Evolutionary conservation across 2,888 invertebrate species (phyloP).

Genomic region (Thumatha senex): DNA sequence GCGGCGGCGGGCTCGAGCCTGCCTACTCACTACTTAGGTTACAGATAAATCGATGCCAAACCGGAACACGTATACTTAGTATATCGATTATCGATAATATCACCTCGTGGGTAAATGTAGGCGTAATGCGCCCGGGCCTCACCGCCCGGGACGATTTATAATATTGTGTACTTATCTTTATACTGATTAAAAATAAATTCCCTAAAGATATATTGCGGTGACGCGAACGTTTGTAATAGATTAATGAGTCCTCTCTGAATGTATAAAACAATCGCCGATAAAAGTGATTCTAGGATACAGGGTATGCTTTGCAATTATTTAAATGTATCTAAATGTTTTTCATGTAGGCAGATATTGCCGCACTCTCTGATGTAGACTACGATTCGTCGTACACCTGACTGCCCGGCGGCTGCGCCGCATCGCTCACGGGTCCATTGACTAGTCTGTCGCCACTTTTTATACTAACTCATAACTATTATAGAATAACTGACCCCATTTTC

Average conservation of each 20-base stretch:
- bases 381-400: constrained; percentile 51
- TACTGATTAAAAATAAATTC: constrained; percentile 73
- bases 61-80: constrained; percentile 76
- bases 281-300: constrained; percentile 95
- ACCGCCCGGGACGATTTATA: constrained; percentile 55
- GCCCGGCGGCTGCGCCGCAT: constrained; percentile 56
- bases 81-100: constrained; percentile 74
- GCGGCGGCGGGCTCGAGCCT: constrained; percentile 47
- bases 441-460: constrained; percentile 80
- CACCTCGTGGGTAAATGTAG: constrained; percentile 75
- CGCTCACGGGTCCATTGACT: constrained; percentile 72
- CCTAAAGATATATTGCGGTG: constrained; percentile 73
- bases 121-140: constrained; percentile 56
- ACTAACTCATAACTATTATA: constrained; percentile 71
- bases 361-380: constrained; percentile 56
- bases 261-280: constrained; percentile 84
- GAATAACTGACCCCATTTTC: constrained; percentile 64
- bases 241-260: constrained; percentile 78
- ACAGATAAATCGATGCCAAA: constrained; percentile 79
- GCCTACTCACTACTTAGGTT: constrained; percentile 51
- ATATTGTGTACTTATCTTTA: constrained; percentile 75
- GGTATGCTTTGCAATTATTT: constrained; percentile 97
- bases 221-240: constrained; percentile 76
- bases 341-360: constrained; percentile 75
- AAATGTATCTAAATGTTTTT: constrained; percentile 86